These are phyloP conservation scores for Leptinotarsa defecta DNA, from an alignment of 1,140 invertebrate species.

Conservation along the genomic window DNA sequence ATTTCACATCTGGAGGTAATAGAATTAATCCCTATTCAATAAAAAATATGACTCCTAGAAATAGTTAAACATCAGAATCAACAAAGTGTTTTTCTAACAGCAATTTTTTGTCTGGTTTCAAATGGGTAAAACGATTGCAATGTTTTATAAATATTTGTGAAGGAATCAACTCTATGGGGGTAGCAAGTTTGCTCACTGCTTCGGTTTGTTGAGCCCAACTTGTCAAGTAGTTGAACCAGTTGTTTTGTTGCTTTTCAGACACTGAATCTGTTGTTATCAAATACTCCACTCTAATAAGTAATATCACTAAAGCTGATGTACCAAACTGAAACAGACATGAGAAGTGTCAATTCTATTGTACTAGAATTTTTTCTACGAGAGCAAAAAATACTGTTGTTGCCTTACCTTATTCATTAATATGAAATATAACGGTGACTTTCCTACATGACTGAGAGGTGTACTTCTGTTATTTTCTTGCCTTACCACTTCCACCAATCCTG, in stretches of 20 bases:
- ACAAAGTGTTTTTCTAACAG: slow-evolving; percentile 46
- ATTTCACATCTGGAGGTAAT: too few species aligned
- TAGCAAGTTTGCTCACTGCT: slow-evolving; percentile 43
- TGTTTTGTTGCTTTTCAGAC: slow-evolving; percentile 46
- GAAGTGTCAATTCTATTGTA: not conserved
- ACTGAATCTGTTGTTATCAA: slow-evolving; percentile 45
- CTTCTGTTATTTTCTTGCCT: slow-evolving; percentile 49
- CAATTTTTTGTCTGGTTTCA: slow-evolving; percentile 44
- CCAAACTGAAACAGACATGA: slow-evolving; percentile 50
- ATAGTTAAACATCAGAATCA: slow-evolving; percentile 27
- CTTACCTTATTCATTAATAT: slow-evolving; percentile 52
- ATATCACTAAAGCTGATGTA: slow-evolving; percentile 47
- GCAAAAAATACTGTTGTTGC: slow-evolving; percentile 8
- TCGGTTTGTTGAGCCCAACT: slow-evolving; percentile 46
- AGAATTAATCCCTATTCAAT: too few species aligned
- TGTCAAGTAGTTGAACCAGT: slow-evolving; percentile 48
- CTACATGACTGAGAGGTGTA: slow-evolving; percentile 52
- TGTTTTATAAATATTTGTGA: slow-evolving; percentile 48
- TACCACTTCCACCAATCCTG: slow-evolving; percentile 48
- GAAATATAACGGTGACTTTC: slow-evolving; percentile 52
- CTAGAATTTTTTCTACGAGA: not conserved
- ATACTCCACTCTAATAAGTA: slow-evolving; percentile 49
- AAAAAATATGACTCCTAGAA: too few species aligned
- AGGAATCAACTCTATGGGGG: slow-evolving; percentile 50
- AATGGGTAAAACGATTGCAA: slow-evolving; percentile 43